Evolutionary conservation across 2,113 vertebrate genomes (phyloP), one percentile per base, ranked within the genome.

Genomic region (Amblyornis subalaris): DNA sequence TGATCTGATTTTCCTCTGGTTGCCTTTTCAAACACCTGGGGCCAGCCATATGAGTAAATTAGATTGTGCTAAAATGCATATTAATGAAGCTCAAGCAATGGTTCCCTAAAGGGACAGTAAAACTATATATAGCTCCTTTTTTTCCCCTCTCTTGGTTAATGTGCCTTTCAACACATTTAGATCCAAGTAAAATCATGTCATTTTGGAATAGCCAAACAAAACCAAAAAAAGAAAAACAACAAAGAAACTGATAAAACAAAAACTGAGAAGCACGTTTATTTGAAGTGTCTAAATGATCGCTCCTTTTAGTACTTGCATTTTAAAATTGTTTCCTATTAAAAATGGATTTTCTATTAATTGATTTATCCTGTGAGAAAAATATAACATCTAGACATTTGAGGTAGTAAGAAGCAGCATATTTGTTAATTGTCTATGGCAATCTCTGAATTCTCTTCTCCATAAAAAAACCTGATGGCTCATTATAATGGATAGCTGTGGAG

Each of bases 11-110:
- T 97, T 97, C 96, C 93, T 95, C 94, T 94, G 80, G 88, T 90
- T 98, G 94, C 75, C 91, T 95, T 97, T 97, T 92, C 94, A 97
- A 97, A 97, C 94, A 98, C 97, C 96, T 97, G 95, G 92, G 96
- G 95, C 94, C 96, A 97, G 91, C 89, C 85, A 96, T 90, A 94
- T 97, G 95, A 97, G 96, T 96, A 98, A 98, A 98, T 97, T 95
- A 97, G 96, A 96, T 96, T 96, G 95, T 97, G 93, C 78, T 97
- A 97, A 98, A 97, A 95, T 97, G 95, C 94, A 97, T 98, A 97
- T 96, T 97, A 98, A 98, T 97, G 95, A 97, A 97, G 96, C 93
- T 97, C 90, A 96, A 96, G 91, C 79, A 94, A 96, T 92, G 92
- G 72, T 87, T 96, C 95, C 86, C 96, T 92, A 94, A 85, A 97